Conservation (phyloP, 2,797 vertebrate species). For the Syngnathus acus region DNA sequence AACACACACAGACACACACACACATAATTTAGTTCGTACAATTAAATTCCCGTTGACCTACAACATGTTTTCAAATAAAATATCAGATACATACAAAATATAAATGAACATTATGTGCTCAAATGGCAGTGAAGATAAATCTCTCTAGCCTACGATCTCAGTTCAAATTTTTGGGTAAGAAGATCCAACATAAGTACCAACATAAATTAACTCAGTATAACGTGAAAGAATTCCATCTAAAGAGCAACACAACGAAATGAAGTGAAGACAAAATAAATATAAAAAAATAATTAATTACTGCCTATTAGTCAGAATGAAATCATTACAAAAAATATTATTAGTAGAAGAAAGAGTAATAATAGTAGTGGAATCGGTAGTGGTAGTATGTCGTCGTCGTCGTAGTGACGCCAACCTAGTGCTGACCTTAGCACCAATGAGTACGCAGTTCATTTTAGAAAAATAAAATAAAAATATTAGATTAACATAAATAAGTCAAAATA, state of each 20-base stretch:
- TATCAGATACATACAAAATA: too few species aligned
- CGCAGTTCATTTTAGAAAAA: neutral
- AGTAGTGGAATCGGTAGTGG: too few species aligned
- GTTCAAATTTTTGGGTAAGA: neutral
- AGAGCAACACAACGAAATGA: neutral
- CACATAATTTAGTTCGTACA: neutral
- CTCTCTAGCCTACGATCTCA: neutral
- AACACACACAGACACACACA: too few species aligned
- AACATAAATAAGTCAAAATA: neutral
- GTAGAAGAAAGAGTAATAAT: too few species aligned
- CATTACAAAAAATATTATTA: too few species aligned
- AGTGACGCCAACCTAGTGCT: too few species aligned
- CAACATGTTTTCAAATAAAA: too few species aligned
- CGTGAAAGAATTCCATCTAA: neutral
- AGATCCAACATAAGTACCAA: neutral
- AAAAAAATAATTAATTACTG: neutral
- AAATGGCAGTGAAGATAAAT: neutral
- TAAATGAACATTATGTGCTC: too few species aligned
- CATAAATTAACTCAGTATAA: neutral
- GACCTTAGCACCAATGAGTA: too few species aligned
- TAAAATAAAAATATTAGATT: neutral
- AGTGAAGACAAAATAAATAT: neutral
- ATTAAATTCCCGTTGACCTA: too few species aligned
- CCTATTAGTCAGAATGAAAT: too few species aligned
- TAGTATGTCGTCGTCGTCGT: too few species aligned